These are phyloP conservation scores for Junco hyemalis DNA, from an alignment of 2,113 vertebrate species.

Conservation along the genomic window DNA sequence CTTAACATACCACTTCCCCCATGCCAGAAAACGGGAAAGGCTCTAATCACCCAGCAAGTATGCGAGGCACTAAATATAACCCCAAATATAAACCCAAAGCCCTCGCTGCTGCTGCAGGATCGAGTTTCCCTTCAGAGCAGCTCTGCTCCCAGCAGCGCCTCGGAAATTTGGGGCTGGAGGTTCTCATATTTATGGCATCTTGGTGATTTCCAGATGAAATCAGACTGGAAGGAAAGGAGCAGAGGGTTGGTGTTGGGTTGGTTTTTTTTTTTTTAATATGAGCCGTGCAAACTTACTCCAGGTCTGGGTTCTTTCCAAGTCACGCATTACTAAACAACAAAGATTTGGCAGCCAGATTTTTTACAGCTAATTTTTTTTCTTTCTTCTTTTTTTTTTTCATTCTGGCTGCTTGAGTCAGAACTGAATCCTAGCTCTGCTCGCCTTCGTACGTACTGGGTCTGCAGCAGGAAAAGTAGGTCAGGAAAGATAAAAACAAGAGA, in stretches of 20 bases:
- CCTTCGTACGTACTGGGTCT: background rate
- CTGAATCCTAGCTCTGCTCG: constrained; percentile 1
- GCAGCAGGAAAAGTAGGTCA: constrained; percentile 48
- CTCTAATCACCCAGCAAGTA: constrained; percentile 74
- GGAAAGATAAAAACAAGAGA: background rate
- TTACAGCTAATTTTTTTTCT: background rate
- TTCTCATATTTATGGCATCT: constrained; percentile 31
- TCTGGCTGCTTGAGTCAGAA: constrained; percentile 50
- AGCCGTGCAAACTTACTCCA: constrained; percentile 2
- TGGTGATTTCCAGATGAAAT: constrained; percentile 51
- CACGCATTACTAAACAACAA: constrained; percentile 49
- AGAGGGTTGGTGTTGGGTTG: background rate
- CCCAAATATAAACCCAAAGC: constrained; percentile 69
- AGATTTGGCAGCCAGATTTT: constrained; percentile 59
- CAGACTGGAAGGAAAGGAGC: background rate
- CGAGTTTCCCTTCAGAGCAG: constrained; percentile 58
- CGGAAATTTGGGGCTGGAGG: background rate
- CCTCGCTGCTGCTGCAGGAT: constrained; percentile 61
- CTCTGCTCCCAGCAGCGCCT: background rate
- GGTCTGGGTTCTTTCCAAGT: constrained; percentile 40
- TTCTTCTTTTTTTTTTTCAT: background rate
- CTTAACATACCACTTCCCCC: constrained; percentile 78
- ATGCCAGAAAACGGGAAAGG: constrained; percentile 70
- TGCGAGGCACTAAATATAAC: constrained; percentile 77
- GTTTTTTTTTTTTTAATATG: background rate